Percentiles rank a stretch among this genome's conserved stretches.
Evolutionary conservation across 2,888 invertebrate species (phyloP).

Genomic region (Allophyes oxyacanthae): DNA sequence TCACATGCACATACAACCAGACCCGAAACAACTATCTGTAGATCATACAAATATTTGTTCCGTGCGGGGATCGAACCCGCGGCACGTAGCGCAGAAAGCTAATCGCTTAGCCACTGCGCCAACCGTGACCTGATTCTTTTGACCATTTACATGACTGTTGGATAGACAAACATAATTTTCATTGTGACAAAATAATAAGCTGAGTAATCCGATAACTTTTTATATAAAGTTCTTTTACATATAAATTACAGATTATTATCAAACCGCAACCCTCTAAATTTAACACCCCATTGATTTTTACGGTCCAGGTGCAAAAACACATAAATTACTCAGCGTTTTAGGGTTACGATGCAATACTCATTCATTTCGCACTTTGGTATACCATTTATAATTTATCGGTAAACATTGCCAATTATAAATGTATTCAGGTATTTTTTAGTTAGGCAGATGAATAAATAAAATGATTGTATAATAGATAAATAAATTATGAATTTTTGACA

Average conservation of each 20-base stretch:
- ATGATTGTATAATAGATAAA: too few species aligned
- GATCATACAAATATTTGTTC: too few species aligned
- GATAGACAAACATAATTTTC: too few species aligned
- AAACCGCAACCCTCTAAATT: constrained; percentile 48
- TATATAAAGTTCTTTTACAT: constrained; percentile 1
- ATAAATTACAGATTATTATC: constrained; percentile 51
- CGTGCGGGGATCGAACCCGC: too few species aligned
- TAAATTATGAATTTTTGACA: too few species aligned
- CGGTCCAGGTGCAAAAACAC: constrained; percentile 54
- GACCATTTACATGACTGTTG: too few species aligned
- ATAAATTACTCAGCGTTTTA: constrained; percentile 49
- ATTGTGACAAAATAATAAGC: too few species aligned
- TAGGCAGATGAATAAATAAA: constrained; percentile 27
- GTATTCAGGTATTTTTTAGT: constrained; percentile 29
- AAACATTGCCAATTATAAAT: constrained; percentile 46
- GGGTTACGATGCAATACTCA: constrained; percentile 49
- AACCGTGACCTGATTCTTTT: too few species aligned
- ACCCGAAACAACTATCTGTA: too few species aligned
- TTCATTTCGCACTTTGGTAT: constrained; percentile 50
- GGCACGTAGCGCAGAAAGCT: too few species aligned
- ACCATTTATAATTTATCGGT: constrained; percentile 24
- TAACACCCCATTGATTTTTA: constrained; percentile 47
- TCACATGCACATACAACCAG: too few species aligned
- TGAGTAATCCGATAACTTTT: constrained; percentile 5
- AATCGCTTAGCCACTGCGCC: too few species aligned